Base-by-base conservation (phyloP, 2,797 vertebrate genomes). In the Botia almorhae region DNA sequence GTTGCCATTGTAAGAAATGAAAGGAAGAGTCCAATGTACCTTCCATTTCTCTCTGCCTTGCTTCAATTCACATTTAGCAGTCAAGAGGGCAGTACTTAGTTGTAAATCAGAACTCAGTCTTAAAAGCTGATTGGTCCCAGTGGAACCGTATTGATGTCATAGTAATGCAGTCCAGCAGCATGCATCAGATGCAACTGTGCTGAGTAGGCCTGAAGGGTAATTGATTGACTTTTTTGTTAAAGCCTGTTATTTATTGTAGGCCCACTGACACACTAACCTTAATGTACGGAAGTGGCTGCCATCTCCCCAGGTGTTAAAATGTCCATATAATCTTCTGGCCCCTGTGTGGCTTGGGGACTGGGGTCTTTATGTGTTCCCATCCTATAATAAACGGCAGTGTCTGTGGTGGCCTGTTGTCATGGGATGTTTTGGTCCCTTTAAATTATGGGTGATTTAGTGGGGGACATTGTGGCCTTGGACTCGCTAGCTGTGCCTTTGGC, bases 221-320 rank as follows among this genome's bases (percentile, higher is more conserved):
- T 93, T 90, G 87, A 92, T 92, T 88, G 88, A 87, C 88, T 85
- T 87, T 87, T 89, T 90, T 88, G 85, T 81, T 60, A 53, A 61
- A 72, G 86, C 64, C 83, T 80, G 76, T 78, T 72, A 89, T 91
- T 90, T 91, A 92, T 90, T 91, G 89, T 87, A 90, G 68, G 86
- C 89, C 90, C 89, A 89, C 90, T 93, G 91, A 93, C 93, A 93
- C 90, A 88, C 87, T 93, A 90, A 93, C 92, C 92, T 87, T 91
- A 92, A 91, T 93, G 90, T 88, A 90, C 76, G 85, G 85, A 88
- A 91, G 91, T 89, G 88, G 91, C 85, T 85, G 89, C 85, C 82
- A 83, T 90, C 89, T 89, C 88, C 84, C 90, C 89, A 83, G 87
- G 90, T 90, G 88, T 91, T 90, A 89, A 86, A 86, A 73, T 86